Evolutionary conservation across 2,888 invertebrate genomes (phyloP), one percentile per base, ranked within the genome.

Genomic region (Galerucella nymphaeae): DNA sequence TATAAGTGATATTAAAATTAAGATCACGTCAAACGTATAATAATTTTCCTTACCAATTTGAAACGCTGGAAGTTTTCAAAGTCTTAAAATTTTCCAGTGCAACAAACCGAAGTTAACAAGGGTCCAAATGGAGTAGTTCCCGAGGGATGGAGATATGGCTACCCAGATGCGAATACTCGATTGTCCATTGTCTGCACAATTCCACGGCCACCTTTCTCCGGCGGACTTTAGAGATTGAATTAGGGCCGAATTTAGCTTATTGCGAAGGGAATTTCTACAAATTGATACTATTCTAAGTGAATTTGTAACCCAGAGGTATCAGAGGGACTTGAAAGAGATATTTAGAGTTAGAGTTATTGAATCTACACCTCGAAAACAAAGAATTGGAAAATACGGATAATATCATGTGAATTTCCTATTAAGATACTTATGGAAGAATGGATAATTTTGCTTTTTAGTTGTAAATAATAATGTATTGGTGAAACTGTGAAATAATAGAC

Each of bases 161-260:
- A 81, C 82, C 82, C 85, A 86, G 86, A 84, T 85, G 86, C 82
- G 85, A 84, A 83, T 82, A 79, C 80, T 80, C 83, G 82, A 84
- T 84, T 84, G 84, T 82, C 84, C 82, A 84, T 84, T 84, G 84
- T 84, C 84, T 83, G 83, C 81, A 80, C 81, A 77, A 81, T 80
- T 80, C 82, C 80, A 82, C 80, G 78, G 81, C 79, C 81, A 81
- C 80, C 82, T 79, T 79, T 79, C 79, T 79, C 80, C 80, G 81
- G 77, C 80, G 81, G 78, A 79, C 79, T 78, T 80, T 80, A 79
- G 65, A 82, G 83, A 84, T 83, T 82, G 83, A 83, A 84, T 84
- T 83, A 84, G 81, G 83, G 83, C 79, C 80, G 79, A 81, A 83
- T 83, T 83, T 81, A 83, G 82, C 83, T 83, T 83, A 83, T 83